Base-by-base conservation (phyloP, 2,888 invertebrate species). In the Cephus runcator region DNA sequence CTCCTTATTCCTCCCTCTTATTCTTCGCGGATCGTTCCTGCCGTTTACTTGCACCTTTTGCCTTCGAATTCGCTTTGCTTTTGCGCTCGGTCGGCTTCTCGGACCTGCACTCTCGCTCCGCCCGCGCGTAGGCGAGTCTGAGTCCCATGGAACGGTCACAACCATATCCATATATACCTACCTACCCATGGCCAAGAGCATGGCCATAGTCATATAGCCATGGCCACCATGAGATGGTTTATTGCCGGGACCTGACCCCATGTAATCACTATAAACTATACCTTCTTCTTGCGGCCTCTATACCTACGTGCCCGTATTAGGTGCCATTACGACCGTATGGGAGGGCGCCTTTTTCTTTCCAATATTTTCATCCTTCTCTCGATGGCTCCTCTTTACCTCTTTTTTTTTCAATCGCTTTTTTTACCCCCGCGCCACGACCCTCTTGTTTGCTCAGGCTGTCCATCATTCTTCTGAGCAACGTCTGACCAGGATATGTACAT, bases 181-280 rank as follows among this genome's bases (percentile, higher is more conserved):
- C 71, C 31, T 31, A 71, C 33, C 71, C 71, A 34, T 71, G 71
- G 71, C 71, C 71, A 71, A 31, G 71, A 34, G 33, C 71, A 34
- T 31, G 71, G 69, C 69, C 69, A 78, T 82, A 81, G 80, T 82
- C 85, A 84, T 87, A 87, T 83, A 88, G 84, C 88, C 85, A 87
- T 86, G 90, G 88, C 90, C 90, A 90, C 89, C 89, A 85, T 88
- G 84, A 80, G 88, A 90, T 91, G 91, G 87, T 91, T 91, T 91
- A 91, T 91, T 90, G 88, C 90, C 86, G 82, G 78, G 89, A 91
- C 90, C 90, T 91, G 91, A 91, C 91, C 91, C 89, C 91, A 88
- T 91, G 91, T 90, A 91, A 91, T 91, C 90, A 90, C 91, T 90
- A 90, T 90, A 91, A 90, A 90, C 90, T 90, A 90, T 91, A 90